Conservation (phyloP, 2,888 invertebrate genomes). For the Dynastes grantii region DNA sequence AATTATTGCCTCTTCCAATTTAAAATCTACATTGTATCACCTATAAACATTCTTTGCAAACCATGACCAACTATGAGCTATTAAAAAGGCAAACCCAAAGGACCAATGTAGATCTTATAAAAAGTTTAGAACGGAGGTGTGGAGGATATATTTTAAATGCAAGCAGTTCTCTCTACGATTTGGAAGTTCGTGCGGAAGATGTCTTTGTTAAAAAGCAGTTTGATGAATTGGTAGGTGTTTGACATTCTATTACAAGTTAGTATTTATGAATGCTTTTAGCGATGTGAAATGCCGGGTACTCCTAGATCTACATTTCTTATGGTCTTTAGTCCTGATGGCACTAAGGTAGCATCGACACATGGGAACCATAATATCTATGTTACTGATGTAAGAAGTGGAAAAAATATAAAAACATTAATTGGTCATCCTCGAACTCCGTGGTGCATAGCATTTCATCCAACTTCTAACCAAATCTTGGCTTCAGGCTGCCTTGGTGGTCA, state of each 20-base stretch:
- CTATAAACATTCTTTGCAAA: conserved; percentile 3
- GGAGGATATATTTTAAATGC: conserved; percentile 53
- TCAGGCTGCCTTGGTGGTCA: conserved; percentile 92
- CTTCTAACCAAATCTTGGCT: conserved; percentile 86
- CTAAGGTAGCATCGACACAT: conserved; percentile 89
- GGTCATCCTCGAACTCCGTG: conserved; percentile 93
- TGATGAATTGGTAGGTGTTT: conserved; percentile 75
- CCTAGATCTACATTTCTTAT: conserved; percentile 88
- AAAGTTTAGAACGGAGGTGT: conserved; percentile 61
- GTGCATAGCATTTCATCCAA: conserved; percentile 92
- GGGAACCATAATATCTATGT: conserved; percentile 92
- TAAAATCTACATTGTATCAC: not conserved
- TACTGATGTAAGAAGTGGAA: conserved; percentile 84
- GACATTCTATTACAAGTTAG: conserved; percentile 25
- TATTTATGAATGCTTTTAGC: conserved; percentile 70
- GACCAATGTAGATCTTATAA: conserved; percentile 59
- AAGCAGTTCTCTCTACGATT: conserved; percentile 46
- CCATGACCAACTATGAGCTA: not conserved
- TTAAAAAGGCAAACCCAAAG: not conserved
- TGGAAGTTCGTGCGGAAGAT: conserved; percentile 73
- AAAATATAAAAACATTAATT: conserved; percentile 82
- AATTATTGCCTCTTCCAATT: not conserved
- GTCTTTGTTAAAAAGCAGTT: conserved; percentile 76
- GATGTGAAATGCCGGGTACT: conserved; percentile 82
- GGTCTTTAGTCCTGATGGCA: conserved; percentile 91